A percentile compares a stretch with the other conserved stretches of the same genome.
These are phyloP conservation scores for Oenanthe melanoleuca DNA, from an alignment of 2,113 vertebrate genomes.

Conservation along the genomic window DNA sequence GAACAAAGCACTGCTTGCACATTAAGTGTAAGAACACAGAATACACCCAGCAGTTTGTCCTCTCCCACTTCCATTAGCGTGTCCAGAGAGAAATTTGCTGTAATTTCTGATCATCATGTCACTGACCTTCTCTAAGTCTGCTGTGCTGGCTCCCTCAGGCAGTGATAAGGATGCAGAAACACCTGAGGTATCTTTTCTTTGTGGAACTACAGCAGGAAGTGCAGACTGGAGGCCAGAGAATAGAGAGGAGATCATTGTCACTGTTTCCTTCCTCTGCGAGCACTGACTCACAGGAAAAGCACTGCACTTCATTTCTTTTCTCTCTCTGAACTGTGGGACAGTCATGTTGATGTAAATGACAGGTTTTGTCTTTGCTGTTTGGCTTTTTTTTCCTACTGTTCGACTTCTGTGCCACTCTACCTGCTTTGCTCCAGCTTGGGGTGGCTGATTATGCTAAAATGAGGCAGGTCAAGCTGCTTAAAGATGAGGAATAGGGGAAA, in stretches of 20 bases:
- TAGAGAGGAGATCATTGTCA: neutral
- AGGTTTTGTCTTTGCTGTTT: neutral
- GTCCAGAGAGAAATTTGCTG: rapidly evolving
- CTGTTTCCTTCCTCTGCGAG: neutral
- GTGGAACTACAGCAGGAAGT: neutral
- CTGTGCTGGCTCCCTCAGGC: neutral
- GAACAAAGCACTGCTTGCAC: neutral
- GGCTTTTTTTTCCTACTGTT: neutral
- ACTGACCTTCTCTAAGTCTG: neutral
- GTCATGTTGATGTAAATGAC: neutral
- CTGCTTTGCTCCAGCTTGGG: neutral
- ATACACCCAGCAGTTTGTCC: neutral
- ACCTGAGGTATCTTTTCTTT: neutral
- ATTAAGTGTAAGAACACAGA: neutral
- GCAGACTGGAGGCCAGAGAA: rapidly evolving
- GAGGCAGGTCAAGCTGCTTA: neutral
- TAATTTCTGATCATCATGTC: neutral
- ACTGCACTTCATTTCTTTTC: neutral
- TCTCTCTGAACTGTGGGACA: neutral
- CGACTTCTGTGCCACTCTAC: neutral
- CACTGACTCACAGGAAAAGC: neutral
- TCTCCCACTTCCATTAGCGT: neutral
- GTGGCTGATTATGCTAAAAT: neutral
- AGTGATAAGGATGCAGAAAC: neutral
- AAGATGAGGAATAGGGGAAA: neutral